phyloP scores from a whole-genome alignment of 2,113 vertebrate species.

The Gymnorhina tibicen region DNA sequence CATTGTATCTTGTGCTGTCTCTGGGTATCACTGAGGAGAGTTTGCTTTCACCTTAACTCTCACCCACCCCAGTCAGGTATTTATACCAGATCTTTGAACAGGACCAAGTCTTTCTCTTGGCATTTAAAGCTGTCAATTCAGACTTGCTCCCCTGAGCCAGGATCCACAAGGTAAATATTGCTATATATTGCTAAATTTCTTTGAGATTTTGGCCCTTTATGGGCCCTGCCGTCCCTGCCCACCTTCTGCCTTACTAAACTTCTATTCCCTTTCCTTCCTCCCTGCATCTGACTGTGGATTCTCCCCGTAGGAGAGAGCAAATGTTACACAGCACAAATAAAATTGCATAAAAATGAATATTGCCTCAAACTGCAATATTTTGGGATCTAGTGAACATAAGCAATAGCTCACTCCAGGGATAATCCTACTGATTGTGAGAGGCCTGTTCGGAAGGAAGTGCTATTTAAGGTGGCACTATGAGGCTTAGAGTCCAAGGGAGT shows the following conservation, averaged over 20 bases:
- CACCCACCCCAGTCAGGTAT: not conserved
- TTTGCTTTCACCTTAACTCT: not conserved
- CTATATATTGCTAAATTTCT: not conserved
- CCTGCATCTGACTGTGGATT: not conserved
- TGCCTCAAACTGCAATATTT: not conserved
- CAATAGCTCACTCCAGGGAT: not conserved
- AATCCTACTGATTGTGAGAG: not conserved
- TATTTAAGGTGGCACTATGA: not conserved
- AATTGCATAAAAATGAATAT: not conserved
- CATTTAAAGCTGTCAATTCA: not conserved
- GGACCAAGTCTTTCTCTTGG: not conserved
- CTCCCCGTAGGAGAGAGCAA: not conserved
- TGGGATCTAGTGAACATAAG: not conserved
- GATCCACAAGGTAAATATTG: not conserved
- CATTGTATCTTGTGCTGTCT: fast-evolving
- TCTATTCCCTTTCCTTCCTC: not conserved
- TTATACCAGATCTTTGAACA: not conserved
- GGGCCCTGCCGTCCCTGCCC: not conserved
- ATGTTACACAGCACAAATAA: not conserved
- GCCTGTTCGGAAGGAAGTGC: not conserved
- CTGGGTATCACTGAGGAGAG: not conserved
- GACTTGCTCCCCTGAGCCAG: not conserved
- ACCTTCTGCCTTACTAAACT: not conserved
- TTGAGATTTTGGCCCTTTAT: not conserved
- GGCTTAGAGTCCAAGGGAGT: not conserved